Evolutionary conservation across 1,140 invertebrate species (phyloP), one percentile per base, ranked within the genome.

Genomic region (Achatina immaculata): DNA sequence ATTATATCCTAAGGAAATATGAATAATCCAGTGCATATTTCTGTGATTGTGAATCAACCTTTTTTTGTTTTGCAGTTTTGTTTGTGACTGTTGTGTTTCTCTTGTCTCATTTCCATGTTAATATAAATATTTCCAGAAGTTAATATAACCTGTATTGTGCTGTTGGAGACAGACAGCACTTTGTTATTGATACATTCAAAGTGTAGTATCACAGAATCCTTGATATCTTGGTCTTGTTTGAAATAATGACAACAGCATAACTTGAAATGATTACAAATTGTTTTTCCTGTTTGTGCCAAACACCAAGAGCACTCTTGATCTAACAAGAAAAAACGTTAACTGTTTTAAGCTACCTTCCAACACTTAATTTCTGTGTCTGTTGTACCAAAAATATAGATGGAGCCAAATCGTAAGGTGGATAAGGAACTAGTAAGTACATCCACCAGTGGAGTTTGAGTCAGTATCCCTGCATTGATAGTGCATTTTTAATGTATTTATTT

Each of bases 331-430:
- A 16, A 62, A 19, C n/a, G n/a, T n/a, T n/a, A n/a, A 62, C 2
- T 31, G 9, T 31, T 21, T 31, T 7, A 62, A 62, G n/a, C 6
- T 24, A 58, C 24, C 14, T 24, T 62, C n/a, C 58, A 62, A 76
- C 36, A 38, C 45, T 76, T 76, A 24, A 34, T 55, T 40, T 58
- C 24, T 62, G 9, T 31, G 31, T 62, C 58, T 62, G 58, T 62
- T 62, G 80, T 77, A 84, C 68, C 28, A 73, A 14, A 2, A 85
- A 90, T 89, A 72, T 95, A 95, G 91, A 88, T 91, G 90, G 92
- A 92, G 87, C 91, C 92, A 80, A 91, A 91, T 86, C 89, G 91
- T 88, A 91, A 85, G 83, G 86, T 91, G 84, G 90, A 92, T 86
- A 90, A 88, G 82, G 89, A 91, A 69, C 84, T 89, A 86, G 92